Evolutionary conservation across 1,140 invertebrate species (phyloP).

Genomic region (Trichonephila clavata): DNA sequence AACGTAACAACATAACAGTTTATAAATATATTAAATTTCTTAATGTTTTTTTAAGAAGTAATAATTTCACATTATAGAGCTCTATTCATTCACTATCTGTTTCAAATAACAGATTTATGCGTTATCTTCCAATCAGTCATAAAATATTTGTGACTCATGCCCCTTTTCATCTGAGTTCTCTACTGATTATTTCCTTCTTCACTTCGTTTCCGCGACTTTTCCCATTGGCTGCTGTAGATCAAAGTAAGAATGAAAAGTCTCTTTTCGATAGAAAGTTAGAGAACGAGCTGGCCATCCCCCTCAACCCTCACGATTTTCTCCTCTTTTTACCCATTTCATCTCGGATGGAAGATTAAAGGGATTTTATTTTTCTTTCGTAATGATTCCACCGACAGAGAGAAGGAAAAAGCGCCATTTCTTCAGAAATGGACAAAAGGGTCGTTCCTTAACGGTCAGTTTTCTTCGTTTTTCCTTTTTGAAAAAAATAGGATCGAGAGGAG

Average conservation of each 20-base stretch:
- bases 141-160: not conserved
- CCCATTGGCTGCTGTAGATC: constrained; percentile 71
- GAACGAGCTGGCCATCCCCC: constrained; percentile 35
- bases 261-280: constrained; percentile 75
- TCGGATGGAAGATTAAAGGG: constrained; percentile 68
- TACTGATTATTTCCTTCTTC: constrained; percentile 52
- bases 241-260: constrained; percentile 74
- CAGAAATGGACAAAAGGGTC: constrained; percentile 65
- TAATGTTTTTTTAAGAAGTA: no score
- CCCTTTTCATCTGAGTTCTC: not conserved
- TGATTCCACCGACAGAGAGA: constrained; percentile 42
- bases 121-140: not conserved
- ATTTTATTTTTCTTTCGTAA: constrained; percentile 73
- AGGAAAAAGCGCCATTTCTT: constrained; percentile 44
- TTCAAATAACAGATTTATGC: no score
- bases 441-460: constrained; percentile 71
- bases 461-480: constrained; percentile 28
- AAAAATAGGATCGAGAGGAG: constrained; percentile 45
- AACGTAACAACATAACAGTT: no score
- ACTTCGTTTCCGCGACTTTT: constrained; percentile 57
- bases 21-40: no score
- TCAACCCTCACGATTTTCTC: not conserved
- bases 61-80: no score
- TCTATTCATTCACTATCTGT: no score
- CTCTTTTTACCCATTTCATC: constrained; percentile 45